Conservation (phyloP, 2,113 vertebrate genomes). For the Ramphastos sulfuratus region DNA sequence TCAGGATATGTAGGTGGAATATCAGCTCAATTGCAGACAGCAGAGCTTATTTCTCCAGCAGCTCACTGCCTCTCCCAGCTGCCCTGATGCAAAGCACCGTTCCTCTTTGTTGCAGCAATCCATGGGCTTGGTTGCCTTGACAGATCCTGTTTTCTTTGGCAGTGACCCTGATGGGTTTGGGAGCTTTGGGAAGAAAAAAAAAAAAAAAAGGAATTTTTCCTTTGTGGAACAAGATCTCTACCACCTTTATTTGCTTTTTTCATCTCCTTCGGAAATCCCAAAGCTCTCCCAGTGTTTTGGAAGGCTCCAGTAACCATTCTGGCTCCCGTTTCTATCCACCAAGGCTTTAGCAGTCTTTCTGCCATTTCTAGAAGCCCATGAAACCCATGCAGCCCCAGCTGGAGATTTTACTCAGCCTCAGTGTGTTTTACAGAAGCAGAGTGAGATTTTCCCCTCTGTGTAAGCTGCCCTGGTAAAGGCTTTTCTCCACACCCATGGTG, state of each 20-base stretch:
- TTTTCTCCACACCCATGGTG: fast-evolving
- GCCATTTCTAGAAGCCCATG: background rate
- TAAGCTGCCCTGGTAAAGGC: background rate
- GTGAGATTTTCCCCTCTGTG: background rate
- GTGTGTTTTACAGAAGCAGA: background rate
- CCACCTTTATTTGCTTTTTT: background rate
- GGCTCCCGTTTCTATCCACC: background rate
- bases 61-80: background rate
- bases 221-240: background rate
- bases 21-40: background rate
- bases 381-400: background rate
- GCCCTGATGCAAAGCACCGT: background rate
- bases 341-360: background rate
- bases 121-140: background rate
- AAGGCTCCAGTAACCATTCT: background rate
- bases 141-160: background rate
- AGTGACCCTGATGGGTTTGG: background rate
- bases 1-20: background rate
- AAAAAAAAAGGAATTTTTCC: background rate
- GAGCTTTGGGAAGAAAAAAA: background rate
- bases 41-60: background rate
- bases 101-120: background rate
- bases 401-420: background rate
- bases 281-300: background rate
- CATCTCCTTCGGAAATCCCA: background rate